Conservation (phyloP, 2,888 invertebrate species). For the Pseudococcus viburni region DNA sequence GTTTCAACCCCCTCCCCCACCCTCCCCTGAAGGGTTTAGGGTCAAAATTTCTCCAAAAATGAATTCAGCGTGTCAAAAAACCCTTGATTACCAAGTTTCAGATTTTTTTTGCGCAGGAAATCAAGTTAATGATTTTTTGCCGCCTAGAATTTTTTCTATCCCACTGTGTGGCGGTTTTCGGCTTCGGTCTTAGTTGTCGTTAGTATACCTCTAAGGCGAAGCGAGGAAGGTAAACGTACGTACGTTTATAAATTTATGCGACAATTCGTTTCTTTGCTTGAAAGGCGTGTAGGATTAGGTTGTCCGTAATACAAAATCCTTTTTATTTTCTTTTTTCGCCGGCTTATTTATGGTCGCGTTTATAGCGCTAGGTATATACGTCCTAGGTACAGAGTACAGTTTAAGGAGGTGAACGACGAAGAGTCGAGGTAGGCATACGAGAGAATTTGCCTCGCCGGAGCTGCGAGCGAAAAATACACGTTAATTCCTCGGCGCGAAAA, state of each 20-base stretch:
- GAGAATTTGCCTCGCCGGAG: neutral
- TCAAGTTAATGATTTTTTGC: no score
- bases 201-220: neutral
- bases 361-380: slow-evolving; percentile 15
- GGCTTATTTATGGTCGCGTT: slow-evolving; percentile 46
- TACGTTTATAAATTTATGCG: slow-evolving; percentile 43
- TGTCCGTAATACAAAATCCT: slow-evolving; percentile 34
- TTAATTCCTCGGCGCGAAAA: slow-evolving; percentile 46
- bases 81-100: no score
- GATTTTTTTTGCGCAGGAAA: no score
- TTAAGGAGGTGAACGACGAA: neutral
- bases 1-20: no score
- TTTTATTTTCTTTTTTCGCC: slow-evolving; percentile 25
- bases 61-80: no score
- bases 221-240: neutral
- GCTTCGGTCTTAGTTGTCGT: neutral
- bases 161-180: neutral
- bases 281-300: slow-evolving; percentile 44
- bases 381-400: neutral
- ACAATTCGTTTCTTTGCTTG: slow-evolving; percentile 52
- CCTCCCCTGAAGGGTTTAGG: no score
- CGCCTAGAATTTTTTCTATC: no score
- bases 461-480: slow-evolving; percentile 34
- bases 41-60: no score
- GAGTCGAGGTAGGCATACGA: neutral